Conservation (phyloP, 2,797 vertebrate species). For the Yasuhikotakia modesta region DNA sequence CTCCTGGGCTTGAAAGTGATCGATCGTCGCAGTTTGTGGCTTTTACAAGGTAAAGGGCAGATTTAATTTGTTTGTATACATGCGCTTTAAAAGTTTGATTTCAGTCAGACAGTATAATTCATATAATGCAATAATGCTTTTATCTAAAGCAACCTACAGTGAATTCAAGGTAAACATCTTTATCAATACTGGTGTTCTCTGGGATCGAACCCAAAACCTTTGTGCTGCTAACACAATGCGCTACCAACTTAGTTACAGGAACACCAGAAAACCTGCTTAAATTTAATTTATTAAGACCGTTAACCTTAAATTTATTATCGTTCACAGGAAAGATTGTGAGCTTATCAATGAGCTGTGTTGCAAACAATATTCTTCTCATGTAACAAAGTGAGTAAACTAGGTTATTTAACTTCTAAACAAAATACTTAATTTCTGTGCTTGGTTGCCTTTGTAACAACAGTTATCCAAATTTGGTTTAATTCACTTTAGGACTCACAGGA, state of each 20-base stretch:
- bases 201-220: too few species aligned
- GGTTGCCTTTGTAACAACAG: not conserved
- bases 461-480: not conserved
- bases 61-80: too few species aligned
- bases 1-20: constrained; percentile 73
- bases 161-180: too few species aligned
- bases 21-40: constrained; percentile 83
- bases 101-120: too few species aligned
- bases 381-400: constrained; percentile 70
- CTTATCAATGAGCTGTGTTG: constrained; percentile 84
- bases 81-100: too few species aligned
- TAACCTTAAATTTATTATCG: not conserved
- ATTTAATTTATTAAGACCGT: not conserved
- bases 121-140: too few species aligned
- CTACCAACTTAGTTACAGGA: too few species aligned
- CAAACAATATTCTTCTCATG: constrained; percentile 74
- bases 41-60: constrained; percentile 80
- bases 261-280: too few species aligned
- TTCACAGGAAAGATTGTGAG: constrained; percentile 78
- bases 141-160: too few species aligned
- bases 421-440: too few species aligned
- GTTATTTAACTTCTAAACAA: not conserved
- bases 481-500: constrained; percentile 69
- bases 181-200: too few species aligned
- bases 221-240: too few species aligned